Evolutionary conservation across 1,140 invertebrate species (phyloP).

Genomic region (Atta texana): DNA sequence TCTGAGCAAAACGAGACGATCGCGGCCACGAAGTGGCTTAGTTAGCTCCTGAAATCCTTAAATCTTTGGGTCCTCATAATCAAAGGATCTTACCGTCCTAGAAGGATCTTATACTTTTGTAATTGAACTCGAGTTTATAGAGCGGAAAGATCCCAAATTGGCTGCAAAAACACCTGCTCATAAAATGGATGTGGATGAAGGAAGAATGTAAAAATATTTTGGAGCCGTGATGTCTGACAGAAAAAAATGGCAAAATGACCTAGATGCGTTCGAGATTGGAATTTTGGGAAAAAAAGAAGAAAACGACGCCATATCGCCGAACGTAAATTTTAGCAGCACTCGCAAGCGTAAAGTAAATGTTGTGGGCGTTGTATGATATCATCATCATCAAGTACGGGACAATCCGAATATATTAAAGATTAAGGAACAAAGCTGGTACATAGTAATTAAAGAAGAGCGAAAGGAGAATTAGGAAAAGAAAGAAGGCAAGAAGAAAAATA

Average conservation of each 20-base stretch:
- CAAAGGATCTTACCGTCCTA: slow-evolving; percentile 61
- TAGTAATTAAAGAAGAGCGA: slow-evolving; percentile 62
- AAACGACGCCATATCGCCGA: slow-evolving; percentile 62
- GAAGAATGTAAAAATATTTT: slow-evolving; percentile 40
- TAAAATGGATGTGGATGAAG: slow-evolving; percentile 14
- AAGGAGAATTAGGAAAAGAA: background rate
- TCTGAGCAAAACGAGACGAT: slow-evolving; percentile 47
- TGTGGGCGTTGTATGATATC: slow-evolving; percentile 66
- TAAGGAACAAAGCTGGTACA: slow-evolving; percentile 65
- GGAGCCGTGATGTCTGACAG: slow-evolving; percentile 31
- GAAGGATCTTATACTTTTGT: slow-evolving; percentile 61
- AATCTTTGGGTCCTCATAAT: slow-evolving; percentile 57
- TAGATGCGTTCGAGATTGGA: slow-evolving; percentile 25
- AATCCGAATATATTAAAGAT: slow-evolving; percentile 78
- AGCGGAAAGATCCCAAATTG: slow-evolving; percentile 47
- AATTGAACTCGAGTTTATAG: slow-evolving; percentile 37
- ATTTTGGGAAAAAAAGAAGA: slow-evolving; percentile 1
- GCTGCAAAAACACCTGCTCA: slow-evolving; percentile 36
- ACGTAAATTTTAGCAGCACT: slow-evolving; percentile 61
- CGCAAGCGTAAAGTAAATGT: slow-evolving; percentile 61
- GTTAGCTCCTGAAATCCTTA: slow-evolving; percentile 50
- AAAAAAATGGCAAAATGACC: slow-evolving; percentile 29
- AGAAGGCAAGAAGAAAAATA: slow-evolving; percentile 39
- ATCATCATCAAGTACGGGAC: slow-evolving; percentile 81
- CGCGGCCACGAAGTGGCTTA: slow-evolving; percentile 54